Conservation (phyloP, 2,888 invertebrate species). For the Tenodera sinensis region DNA sequence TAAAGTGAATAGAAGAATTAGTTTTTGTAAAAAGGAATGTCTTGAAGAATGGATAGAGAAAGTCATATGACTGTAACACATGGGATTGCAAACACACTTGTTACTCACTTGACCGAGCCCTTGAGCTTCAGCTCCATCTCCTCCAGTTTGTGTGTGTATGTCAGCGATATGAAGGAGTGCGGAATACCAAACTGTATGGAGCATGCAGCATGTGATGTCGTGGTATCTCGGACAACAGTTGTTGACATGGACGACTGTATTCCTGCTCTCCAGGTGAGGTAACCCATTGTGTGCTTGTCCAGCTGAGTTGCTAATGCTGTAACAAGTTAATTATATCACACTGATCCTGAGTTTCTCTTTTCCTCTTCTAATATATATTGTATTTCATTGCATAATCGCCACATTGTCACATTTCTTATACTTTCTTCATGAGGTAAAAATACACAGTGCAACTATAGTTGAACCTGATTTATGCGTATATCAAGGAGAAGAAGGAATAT, state of each 20-base stretch:
- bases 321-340: conserved; percentile 32
- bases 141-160: conserved; percentile 74
- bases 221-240: conserved; percentile 73
- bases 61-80: too few species aligned
- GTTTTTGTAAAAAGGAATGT: too few species aligned
- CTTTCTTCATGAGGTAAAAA: too few species aligned
- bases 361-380: neutral
- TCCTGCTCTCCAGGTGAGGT: conserved; percentile 76
- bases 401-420: too few species aligned
- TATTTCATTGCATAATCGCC: too few species aligned
- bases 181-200: conserved; percentile 79
- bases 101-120: conserved; percentile 75
- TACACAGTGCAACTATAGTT: too few species aligned
- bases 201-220: conserved; percentile 61
- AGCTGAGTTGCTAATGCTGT: conserved; percentile 79
- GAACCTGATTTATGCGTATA: too few species aligned
- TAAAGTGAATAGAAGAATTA: too few species aligned
- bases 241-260: conserved; percentile 72
- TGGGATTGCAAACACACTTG: too few species aligned
- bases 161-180: conserved; percentile 71
- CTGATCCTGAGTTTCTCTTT: neutral
- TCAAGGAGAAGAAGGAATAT: too few species aligned
- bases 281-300: conserved; percentile 83
- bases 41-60: too few species aligned
- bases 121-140: conserved; percentile 76